phyloP scores from a whole-genome alignment of 2,113 vertebrate genomes.

The Symphodus melops region DNA sequence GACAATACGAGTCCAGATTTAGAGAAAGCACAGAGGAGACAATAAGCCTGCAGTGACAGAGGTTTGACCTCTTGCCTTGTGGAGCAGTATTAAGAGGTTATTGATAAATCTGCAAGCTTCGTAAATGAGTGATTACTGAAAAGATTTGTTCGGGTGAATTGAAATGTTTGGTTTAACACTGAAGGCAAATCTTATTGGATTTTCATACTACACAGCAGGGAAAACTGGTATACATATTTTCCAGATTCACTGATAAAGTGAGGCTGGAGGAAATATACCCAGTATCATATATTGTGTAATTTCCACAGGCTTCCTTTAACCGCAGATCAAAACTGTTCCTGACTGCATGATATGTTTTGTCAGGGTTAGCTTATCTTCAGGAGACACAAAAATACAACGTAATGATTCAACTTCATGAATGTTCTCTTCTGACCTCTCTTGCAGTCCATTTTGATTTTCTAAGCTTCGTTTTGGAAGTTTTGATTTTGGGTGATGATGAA shows the following conservation, averaged over 20 bases:
- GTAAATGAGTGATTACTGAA: conserved; percentile 56
- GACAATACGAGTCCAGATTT: conserved; percentile 78
- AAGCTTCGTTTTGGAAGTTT: too few species aligned
- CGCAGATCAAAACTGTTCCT: background rate
- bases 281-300: background rate
- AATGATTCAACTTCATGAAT: too few species aligned
- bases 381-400: too few species aligned
- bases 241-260: conserved; percentile 45
- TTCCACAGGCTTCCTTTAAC: conserved; percentile 6
- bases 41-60: conserved; percentile 70
- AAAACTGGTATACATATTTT: conserved; percentile 46
- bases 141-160: conserved; percentile 61
- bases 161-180: conserved; percentile 60
- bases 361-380: background rate
- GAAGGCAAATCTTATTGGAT: conserved; percentile 58
- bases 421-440: too few species aligned
- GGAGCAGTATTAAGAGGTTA: conserved; percentile 60
- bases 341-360: background rate
- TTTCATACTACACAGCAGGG: conserved; percentile 47
- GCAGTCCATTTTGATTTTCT: too few species aligned
- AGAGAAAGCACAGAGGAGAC: conserved; percentile 50
- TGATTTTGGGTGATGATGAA: too few species aligned
- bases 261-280: conserved; percentile 12
- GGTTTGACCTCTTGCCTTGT: conserved; percentile 55
- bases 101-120: conserved; percentile 76